These are phyloP conservation scores for Aproaerema taeniolella DNA, from an alignment of 2,888 invertebrate species.

Conservation along the genomic window DNA sequence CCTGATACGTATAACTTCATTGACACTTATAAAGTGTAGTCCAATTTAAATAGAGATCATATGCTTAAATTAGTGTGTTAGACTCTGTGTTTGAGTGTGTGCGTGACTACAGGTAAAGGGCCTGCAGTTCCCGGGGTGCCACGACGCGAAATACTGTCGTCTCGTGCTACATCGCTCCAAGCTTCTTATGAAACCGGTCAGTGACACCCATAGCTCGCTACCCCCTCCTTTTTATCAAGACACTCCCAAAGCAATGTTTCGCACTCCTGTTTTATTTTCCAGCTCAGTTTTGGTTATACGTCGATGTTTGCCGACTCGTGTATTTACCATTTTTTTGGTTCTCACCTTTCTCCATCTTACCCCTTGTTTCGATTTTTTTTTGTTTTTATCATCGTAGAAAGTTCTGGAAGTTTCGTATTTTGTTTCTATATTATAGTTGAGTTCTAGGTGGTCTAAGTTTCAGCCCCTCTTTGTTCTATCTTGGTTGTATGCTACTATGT, in stretches of 20 bases:
- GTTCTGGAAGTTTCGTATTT: constrained; percentile 7
- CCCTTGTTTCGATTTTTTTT: background rate
- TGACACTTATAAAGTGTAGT: no score
- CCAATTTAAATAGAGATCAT: no score
- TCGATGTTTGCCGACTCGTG: background rate
- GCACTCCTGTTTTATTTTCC: background rate
- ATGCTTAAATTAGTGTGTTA: no score
- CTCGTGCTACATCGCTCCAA: constrained; percentile 98
- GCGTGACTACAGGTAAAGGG: constrained; percentile 90
- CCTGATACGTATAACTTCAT: no score
- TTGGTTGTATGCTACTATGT: constrained; percentile 1
- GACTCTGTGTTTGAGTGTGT: constrained; percentile 35
- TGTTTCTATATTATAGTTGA: background rate
- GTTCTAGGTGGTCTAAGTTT: constrained; percentile 7
- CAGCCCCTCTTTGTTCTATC: constrained; percentile 4
- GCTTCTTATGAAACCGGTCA: constrained; percentile 97
- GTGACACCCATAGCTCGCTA: constrained; percentile 59
- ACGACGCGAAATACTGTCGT: constrained; percentile 96
- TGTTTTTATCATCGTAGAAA: constrained; percentile 5
- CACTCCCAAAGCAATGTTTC: background rate
- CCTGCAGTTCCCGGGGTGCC: constrained; percentile 96
- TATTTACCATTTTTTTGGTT: background rate
- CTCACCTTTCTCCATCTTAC: background rate
- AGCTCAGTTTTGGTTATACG: background rate
- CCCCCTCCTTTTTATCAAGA: no score